Evolutionary conservation across 23 tunicate genomes (phyloP).

Genomic region (Styela plicata): DNA sequence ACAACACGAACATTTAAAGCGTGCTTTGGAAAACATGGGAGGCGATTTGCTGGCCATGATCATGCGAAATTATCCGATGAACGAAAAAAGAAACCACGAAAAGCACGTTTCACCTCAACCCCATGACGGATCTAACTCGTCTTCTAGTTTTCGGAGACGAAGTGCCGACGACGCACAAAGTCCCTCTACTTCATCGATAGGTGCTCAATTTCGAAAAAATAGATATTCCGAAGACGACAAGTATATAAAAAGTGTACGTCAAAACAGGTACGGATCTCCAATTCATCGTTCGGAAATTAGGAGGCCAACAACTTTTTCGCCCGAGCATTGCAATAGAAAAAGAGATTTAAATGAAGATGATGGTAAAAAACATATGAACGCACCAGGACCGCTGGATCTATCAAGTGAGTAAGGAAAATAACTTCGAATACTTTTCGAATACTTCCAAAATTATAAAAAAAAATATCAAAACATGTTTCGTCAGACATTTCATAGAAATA

Average conservation of each 20-base stretch:
- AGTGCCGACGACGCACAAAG: background rate
- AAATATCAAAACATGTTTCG: too few relatives aligned
- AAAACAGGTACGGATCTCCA: background rate
- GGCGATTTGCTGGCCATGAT: conserved; percentile 33
- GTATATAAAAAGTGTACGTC: background rate
- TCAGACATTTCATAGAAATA: too few relatives aligned
- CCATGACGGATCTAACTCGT: background rate
- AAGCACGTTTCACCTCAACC: too few relatives aligned
- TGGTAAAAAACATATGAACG: too few relatives aligned
- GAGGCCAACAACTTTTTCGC: background rate
- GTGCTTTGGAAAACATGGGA: conserved; percentile 54
- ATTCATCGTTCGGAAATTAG: background rate
- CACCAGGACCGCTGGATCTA: background rate
- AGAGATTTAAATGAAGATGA: background rate
- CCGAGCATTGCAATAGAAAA: background rate
- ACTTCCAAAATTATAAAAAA: too few relatives aligned
- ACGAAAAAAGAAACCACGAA: background rate
- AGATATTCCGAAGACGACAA: background rate
- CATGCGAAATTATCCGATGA: conserved; percentile 5
- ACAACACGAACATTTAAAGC: conserved; percentile 50
- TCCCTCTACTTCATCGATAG: background rate
- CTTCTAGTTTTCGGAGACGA: background rate
- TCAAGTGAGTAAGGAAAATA: background rate
- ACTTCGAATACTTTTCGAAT: too few relatives aligned
- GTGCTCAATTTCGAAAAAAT: background rate